Conservation (phyloP, 2,888 invertebrate species). For the Caenorhabditis doughertyi region DNA sequence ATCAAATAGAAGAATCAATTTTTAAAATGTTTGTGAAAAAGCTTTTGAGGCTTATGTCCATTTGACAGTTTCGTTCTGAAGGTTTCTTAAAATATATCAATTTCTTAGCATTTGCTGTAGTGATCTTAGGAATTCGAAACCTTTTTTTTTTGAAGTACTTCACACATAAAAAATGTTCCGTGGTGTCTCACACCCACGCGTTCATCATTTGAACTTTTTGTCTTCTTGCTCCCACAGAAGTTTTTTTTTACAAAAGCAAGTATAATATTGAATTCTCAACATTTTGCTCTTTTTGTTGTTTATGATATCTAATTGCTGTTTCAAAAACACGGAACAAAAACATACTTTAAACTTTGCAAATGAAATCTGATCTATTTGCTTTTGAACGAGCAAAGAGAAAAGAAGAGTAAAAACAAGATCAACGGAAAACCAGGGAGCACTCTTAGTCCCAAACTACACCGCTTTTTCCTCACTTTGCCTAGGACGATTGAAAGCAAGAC, state of each 20-base stretch:
- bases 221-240: background rate
- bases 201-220: slow-evolving; percentile 1
- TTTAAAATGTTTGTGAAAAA: background rate
- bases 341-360: slow-evolving; percentile 25
- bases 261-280: background rate
- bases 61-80: too few species aligned
- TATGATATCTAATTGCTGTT: too few species aligned
- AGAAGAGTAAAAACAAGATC: slow-evolving; percentile 34
- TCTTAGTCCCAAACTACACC: slow-evolving; percentile 37
- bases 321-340: slow-evolving; percentile 15
- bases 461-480: slow-evolving; percentile 4
- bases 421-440: slow-evolving; percentile 31
- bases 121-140: too few species aligned
- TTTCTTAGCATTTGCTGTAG: too few species aligned
- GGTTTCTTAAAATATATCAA: too few species aligned
- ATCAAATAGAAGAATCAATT: background rate
- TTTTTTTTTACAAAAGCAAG: too few species aligned
- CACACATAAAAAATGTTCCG: slow-evolving; percentile 1
- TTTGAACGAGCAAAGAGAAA: slow-evolving; percentile 19
- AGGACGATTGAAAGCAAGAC: slow-evolving; percentile 19
- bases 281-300: background rate
- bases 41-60: background rate
- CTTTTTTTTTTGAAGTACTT: background rate
- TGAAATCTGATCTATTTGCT: slow-evolving; percentile 53
- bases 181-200: background rate